Evolutionary conservation across 2,888 invertebrate genomes (phyloP), one percentile per base, ranked within the genome.

Genomic region (Neoascia interrupta): DNA sequence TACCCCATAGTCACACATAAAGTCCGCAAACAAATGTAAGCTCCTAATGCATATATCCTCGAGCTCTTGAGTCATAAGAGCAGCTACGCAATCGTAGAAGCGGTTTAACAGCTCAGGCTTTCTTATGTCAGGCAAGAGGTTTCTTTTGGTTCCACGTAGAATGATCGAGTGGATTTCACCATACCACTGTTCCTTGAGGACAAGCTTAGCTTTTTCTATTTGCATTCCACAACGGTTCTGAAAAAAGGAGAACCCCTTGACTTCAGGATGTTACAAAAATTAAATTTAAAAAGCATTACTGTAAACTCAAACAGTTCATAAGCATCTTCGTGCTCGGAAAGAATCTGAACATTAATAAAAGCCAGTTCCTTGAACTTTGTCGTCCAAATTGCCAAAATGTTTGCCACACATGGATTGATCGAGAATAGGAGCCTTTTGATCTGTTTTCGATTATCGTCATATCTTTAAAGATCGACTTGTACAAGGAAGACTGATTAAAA

Each of bases 41-140:
- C 97, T 97, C 83, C 93, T 92, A 37, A 96, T 89, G 82, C 95
- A 95, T 26, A 97, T 87, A 16, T 92, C 92, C 86, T 97, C 96
- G 64, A 98, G 89, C 84, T 97, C 95, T 83, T 93, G 93, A 0
- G 96, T 95, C 97, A 97, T 97, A 36, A 97, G 90, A 21, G 94
- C 93, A 0, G 94, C 94, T 1, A 96, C 92, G 83, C 96, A 94
- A 86, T 96, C 94, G 86, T 94, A 97, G 88, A 97, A 97, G 41
- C 92, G 92, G 82, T 91, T 92, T 87, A 94, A 92, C 85, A 92
- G 91, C 10, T 90, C 90, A 13, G 90, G 91, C 81, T 93, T 92
- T 47, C 91, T 90, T 0, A 92, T 90, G 79, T 92, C 92, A 0
- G 95, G 95, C 58, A 95, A 90, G 81, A 91, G 90, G 64, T 91